Base-by-base conservation (phyloP, 2,797 vertebrate species). In the Hydrocynus forskahlii region DNA sequence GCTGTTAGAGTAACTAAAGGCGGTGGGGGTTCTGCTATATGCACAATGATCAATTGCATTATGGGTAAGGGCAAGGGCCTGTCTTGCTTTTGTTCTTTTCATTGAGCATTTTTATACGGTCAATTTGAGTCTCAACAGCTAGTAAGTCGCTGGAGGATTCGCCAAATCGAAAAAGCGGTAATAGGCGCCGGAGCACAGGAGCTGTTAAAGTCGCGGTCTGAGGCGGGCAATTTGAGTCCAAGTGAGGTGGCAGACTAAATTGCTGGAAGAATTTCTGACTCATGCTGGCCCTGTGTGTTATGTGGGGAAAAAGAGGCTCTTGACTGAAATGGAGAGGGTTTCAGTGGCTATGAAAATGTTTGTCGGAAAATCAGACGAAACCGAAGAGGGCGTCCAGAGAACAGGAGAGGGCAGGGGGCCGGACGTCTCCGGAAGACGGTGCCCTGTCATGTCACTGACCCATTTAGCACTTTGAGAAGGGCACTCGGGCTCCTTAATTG, bases 381-480 rank as follows among this genome's bases (percentile, higher is more conserved):
- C 72, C 63, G 19, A 69, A 60, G 63, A 75, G 52, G 54, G 43
- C 29, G n/a, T 57, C 50, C 54, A 29, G 38, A 62, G 73, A 48
- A 38, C 4, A 25, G 64, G 19, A 43, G 63, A 17, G 29, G 23
- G 40, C 2, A 57, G 13, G 40, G 35, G 71, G 63, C 50, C 19
- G 19, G 64, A 60, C 50, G 38, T 52, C 74, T 70, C 43, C 67
- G 57, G 74, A 7, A 17, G 66, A 72, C 13, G 23, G 29, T 17
- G 16, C 35, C 35, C 54, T 55, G 48, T 76, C 55, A 14, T 55
- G 74, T 59, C 57, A 63, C n/a, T 64, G 74, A 76, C 66, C 74
- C 23, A 55, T 77, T 81, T 76, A 70, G 66, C 74, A 76, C 67
- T 55, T 76, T 7, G 19, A 64, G 19, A 40, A 70, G 29, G 50